These are phyloP conservation scores for Argynnis bischoffii DNA, from an alignment of 2,888 invertebrate species.

Conservation along the genomic window DNA sequence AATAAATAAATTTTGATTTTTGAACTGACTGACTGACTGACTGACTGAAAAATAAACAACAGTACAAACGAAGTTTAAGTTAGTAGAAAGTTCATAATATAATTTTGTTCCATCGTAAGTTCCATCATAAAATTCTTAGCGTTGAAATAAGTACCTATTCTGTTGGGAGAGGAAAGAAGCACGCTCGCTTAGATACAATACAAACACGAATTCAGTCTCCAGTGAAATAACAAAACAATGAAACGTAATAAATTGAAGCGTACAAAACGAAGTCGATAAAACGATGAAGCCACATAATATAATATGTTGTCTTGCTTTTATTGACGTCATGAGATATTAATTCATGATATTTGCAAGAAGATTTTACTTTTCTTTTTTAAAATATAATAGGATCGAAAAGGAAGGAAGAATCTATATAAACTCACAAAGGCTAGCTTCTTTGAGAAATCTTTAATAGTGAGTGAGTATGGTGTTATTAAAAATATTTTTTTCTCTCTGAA, in stretches of 20 bases:
- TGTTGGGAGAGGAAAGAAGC: conserved; percentile 33
- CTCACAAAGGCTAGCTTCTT: too few species aligned
- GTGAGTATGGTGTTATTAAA: too few species aligned
- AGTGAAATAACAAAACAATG: conserved; percentile 60
- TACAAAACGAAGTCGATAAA: conserved; percentile 57
- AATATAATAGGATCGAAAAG: too few species aligned
- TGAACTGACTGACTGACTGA: too few species aligned
- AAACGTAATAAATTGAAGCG: conserved; percentile 68
- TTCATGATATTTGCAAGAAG: neutral
- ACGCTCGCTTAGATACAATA: conserved; percentile 40
- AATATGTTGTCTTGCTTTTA: too few species aligned
- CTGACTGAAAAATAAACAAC: too few species aligned
- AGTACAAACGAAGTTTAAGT: neutral
- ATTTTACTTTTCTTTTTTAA: too few species aligned
- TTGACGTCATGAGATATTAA: too few species aligned
- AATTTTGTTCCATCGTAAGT: conserved; percentile 6
- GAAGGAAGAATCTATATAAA: too few species aligned
- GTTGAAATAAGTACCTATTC: conserved; percentile 37
- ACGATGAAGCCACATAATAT: conserved; percentile 26
- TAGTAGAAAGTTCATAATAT: neutral
- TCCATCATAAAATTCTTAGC: conserved; percentile 35
- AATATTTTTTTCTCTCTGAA: too few species aligned
- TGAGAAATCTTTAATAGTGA: too few species aligned
- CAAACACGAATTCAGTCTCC: conserved; percentile 42
- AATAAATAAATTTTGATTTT: too few species aligned